These are phyloP conservation scores for Trichomalopsis sarcophagae DNA, from an alignment of 1,140 invertebrate genomes.

Conservation along the genomic window DNA sequence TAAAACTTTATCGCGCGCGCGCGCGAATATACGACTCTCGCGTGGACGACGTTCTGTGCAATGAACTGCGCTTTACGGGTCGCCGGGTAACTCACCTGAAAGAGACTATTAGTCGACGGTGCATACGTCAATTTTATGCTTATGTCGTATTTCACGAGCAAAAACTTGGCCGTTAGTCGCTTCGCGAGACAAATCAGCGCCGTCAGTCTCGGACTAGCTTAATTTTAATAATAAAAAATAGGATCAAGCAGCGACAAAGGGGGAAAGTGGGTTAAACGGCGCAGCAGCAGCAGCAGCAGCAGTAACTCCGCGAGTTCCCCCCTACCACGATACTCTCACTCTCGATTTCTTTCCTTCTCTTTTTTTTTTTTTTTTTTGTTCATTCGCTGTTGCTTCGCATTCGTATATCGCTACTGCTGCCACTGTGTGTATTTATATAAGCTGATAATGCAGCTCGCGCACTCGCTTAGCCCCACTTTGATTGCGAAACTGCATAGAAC, in stretches of 20 bases:
- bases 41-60: too few relatives aligned
- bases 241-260: conserved; percentile 12
- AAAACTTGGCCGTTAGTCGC: background rate
- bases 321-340: background rate
- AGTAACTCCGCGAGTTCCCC: background rate
- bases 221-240: background rate
- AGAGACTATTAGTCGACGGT: too few relatives aligned
- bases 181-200: background rate
- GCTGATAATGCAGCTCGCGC: conserved; percentile 30
- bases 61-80: background rate
- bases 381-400: conserved; percentile 3
- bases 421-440: conserved; percentile 38
- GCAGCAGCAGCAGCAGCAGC: background rate
- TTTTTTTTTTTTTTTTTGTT: background rate
- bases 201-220: background rate
- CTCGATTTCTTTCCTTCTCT: background rate
- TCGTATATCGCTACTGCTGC: conserved; percentile 7
- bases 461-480: conserved; percentile 10
- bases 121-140: background rate
- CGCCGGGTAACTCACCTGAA: too few relatives aligned
- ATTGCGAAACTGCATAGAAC: conserved; percentile 32
- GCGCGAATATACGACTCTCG: too few relatives aligned
- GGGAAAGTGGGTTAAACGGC: conserved; percentile 39
- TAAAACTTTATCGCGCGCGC: background rate
- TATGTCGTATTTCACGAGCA: background rate